A percentile compares a stretch with the other conserved stretches of the same genome.
phyloP scores from a whole-genome alignment of 2,797 vertebrate genomes.

The Aplochiton taeniatus region DNA sequence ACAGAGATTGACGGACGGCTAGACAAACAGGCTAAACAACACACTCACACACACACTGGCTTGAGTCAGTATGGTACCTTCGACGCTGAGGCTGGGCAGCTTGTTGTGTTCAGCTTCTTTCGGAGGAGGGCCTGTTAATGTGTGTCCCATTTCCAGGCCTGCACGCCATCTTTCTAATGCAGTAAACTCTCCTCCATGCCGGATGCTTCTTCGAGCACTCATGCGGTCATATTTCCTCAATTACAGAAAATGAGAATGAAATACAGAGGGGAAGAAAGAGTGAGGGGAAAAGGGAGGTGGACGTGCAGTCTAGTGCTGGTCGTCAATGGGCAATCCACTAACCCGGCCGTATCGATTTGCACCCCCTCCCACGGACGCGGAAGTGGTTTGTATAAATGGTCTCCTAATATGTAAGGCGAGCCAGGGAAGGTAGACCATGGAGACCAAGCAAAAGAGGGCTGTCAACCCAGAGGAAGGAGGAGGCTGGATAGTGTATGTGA shows the following conservation, averaged over 20 bases:
- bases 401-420: not conserved
- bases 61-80: no score
- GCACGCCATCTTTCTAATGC: no score
- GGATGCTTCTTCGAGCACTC: no score
- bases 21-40: not conserved
- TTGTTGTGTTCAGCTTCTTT: no score
- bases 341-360: not conserved
- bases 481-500: not conserved
- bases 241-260: not conserved
- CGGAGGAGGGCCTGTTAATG: no score
- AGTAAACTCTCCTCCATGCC: no score
- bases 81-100: no score
- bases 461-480: not conserved
- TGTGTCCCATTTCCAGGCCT: no score
- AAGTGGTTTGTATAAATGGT: conserved; percentile 8
- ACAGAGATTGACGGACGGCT: not conserved
- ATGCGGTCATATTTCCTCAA: no score
- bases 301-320: no score
- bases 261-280: not conserved
- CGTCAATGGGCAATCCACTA: conserved; percentile 4
- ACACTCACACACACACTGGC: not conserved
- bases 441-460: not conserved
- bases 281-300: not conserved
- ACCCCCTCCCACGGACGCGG: not conserved
- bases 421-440: no score